Evolutionary conservation across 1,140 invertebrate genomes (phyloP).

Genomic region (Scaptomyza hsui): DNA sequence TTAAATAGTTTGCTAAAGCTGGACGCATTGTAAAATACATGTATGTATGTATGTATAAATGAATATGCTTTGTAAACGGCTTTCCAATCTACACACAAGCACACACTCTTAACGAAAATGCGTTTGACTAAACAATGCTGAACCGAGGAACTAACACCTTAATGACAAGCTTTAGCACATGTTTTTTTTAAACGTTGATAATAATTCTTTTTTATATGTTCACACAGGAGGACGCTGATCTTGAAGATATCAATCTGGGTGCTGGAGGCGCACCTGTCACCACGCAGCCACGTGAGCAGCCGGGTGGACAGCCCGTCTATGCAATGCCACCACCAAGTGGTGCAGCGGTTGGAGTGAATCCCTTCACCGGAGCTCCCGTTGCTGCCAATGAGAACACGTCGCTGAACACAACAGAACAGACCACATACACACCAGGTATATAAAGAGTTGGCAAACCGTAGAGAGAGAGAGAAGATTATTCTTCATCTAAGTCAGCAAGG

Average conservation of each 20-base stretch:
- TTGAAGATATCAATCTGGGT: constrained; percentile 80
- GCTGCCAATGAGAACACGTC: constrained; percentile 84
- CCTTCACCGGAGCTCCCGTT: constrained; percentile 80
- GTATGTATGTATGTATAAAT: constrained; percentile 16
- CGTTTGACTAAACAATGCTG: constrained; percentile 70
- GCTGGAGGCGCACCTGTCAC: constrained; percentile 82
- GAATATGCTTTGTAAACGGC: constrained; percentile 33
- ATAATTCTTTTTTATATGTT: neutral
- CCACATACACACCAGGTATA: constrained; percentile 86
- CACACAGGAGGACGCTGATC: constrained; percentile 85
- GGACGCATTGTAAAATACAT: constrained; percentile 21
- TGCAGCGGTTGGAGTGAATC: constrained; percentile 77
- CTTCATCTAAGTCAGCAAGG: constrained; percentile 13
- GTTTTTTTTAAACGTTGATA: neutral
- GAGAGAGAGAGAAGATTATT: no score
- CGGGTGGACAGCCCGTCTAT: constrained; percentile 83
- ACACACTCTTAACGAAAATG: constrained; percentile 32
- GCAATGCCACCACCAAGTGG: constrained; percentile 84
- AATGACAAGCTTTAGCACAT: neutral
- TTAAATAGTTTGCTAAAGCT: constrained; percentile 17
- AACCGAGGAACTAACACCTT: constrained; percentile 9
- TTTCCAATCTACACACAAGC: constrained; percentile 10
- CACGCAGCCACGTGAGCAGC: constrained; percentile 83
- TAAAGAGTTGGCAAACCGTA: constrained; percentile 47
- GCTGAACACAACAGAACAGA: constrained; percentile 85